Conservation (phyloP, 2,113 vertebrate species). For the Aplodontia rufa region DNA sequence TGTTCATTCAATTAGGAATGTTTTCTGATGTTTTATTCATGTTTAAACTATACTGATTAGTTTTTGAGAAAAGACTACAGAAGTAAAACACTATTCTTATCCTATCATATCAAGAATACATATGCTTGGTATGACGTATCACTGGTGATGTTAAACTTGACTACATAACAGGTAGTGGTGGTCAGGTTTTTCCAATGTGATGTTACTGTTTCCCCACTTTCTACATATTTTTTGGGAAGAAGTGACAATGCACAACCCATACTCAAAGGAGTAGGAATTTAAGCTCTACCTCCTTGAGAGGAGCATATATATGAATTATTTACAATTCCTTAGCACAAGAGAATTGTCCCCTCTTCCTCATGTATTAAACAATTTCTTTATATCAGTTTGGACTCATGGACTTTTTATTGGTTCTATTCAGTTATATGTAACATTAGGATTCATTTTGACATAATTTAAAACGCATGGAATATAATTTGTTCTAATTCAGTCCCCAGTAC, state of each 20-base stretch:
- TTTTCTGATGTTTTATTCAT: neutral
- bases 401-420: no score
- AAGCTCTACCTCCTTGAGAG: neutral
- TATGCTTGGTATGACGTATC: neutral
- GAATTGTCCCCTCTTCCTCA: neutral
- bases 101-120: neutral
- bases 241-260: neutral
- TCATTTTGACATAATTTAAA: no score
- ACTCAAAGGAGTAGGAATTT: neutral
- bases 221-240: neutral
- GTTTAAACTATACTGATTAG: neutral
- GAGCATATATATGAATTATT: neutral
- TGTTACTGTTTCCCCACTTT: neutral
- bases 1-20: neutral
- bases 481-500: no score
- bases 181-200: neutral
- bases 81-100: neutral
- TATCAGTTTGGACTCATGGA: neutral
- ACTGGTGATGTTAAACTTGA: neutral
- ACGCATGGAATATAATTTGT: no score
- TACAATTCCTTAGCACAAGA: neutral
- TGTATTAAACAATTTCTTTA: neutral
- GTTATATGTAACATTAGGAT: no score
- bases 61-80: neutral
- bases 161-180: neutral